Evolutionary conservation across 2,888 invertebrate genomes (phyloP).

Genomic region (Dascillus cervinus): DNA sequence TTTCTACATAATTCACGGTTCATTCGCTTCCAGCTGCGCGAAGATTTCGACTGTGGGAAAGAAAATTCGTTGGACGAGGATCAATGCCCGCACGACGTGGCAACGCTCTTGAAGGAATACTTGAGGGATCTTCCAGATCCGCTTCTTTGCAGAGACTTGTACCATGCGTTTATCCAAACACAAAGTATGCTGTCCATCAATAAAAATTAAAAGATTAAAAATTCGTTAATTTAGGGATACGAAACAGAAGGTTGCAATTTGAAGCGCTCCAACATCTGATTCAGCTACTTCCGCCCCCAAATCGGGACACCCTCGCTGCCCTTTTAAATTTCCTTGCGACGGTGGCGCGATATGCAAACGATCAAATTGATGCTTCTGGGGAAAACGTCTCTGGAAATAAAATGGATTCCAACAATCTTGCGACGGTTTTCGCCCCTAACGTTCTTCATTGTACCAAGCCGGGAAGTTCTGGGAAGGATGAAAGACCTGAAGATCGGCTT

Average conservation of each 20-base stretch:
- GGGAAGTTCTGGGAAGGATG: slow-evolving; percentile 37
- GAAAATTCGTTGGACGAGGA: slow-evolving; percentile 66
- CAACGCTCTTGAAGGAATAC: slow-evolving; percentile 87
- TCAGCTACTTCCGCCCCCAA: slow-evolving; percentile 76
- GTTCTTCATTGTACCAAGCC: slow-evolving; percentile 75
- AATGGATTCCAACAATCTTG: slow-evolving; percentile 89
- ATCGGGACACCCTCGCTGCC: slow-evolving; percentile 82
- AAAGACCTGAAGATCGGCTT: slow-evolving; percentile 70
- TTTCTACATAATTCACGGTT: not conserved
- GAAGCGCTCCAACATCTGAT: slow-evolving; percentile 79
- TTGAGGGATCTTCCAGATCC: slow-evolving; percentile 90
- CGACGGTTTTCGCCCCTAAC: slow-evolving; percentile 91
- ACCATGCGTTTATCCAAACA: slow-evolving; percentile 82
- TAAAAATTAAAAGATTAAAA: too few species aligned
- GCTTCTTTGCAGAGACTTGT: slow-evolving; percentile 80
- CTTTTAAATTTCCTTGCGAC: slow-evolving; percentile 74
- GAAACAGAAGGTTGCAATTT: slow-evolving; percentile 73
- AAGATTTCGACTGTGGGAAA: slow-evolving; percentile 81
- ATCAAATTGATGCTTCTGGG: slow-evolving; percentile 51
- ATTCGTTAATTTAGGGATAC: slow-evolving; percentile 53
- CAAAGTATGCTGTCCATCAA: slow-evolving; percentile 64
- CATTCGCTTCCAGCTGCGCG: slow-evolving; percentile 63
- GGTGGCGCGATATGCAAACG: slow-evolving; percentile 65
- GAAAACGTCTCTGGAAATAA: slow-evolving; percentile 70
- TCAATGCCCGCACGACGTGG: slow-evolving; percentile 89